phyloP scores from a whole-genome alignment of 2,888 invertebrate genomes.

The Aphidoletes aphidimyza region DNA sequence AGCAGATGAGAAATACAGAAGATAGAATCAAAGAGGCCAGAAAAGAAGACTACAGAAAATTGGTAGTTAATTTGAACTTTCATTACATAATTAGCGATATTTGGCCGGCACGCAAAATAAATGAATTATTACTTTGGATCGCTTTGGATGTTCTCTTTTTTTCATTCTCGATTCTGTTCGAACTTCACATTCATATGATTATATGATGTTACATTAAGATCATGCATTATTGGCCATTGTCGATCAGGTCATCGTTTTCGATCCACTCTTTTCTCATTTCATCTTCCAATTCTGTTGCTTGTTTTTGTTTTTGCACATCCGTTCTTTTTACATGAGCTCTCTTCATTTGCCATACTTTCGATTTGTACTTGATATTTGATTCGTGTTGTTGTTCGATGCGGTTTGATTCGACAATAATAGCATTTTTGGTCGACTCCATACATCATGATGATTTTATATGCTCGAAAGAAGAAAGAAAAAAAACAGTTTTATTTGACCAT shows the following conservation, averaged over 20 bases:
- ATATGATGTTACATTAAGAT: background rate
- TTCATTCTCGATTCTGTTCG: background rate
- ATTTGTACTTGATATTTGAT: no score
- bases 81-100: constrained; percentile 41
- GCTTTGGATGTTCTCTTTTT: background rate
- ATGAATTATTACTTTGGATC: constrained; percentile 31
- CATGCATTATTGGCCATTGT: background rate
- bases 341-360: background rate
- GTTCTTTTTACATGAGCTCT: background rate
- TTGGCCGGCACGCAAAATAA: constrained; percentile 23
- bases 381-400: background rate
- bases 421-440: background rate
- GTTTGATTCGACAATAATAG: background rate
- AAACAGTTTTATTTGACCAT: constrained; percentile 16
- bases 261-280: background rate
- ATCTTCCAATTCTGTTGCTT: background rate
- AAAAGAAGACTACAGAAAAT: background rate
- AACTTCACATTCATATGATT: background rate
- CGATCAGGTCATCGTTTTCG: no score
- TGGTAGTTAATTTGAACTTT: constrained; percentile 41
- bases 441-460: constrained; percentile 1
- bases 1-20: no score
- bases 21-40: background rate
- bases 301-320: background rate
- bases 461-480: no score